Evolutionary conservation across 1,140 invertebrate genomes (phyloP).

Genomic region (Sycophaga agraensis): DNA sequence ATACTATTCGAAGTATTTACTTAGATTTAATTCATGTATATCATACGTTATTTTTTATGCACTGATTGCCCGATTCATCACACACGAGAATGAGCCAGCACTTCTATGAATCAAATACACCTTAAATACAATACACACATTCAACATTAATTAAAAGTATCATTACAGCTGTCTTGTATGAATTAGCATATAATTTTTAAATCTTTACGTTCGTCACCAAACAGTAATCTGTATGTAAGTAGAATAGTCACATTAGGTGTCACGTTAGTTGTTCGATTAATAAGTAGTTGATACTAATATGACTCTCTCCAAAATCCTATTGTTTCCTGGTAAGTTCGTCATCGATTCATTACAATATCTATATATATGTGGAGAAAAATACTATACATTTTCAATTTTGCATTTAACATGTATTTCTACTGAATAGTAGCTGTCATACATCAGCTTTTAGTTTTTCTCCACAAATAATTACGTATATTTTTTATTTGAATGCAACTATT

Average conservation of each 20-base stretch:
- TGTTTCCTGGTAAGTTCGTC: slow-evolving; percentile 47
- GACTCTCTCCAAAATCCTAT: slow-evolving; percentile 47
- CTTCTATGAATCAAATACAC: slow-evolving; percentile 30
- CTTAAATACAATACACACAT: slow-evolving; percentile 6
- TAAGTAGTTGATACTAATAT: slow-evolving; percentile 47
- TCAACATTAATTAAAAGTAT: background rate
- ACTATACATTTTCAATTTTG: background rate
- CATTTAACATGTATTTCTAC: too few species aligned
- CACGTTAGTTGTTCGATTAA: slow-evolving; percentile 45
- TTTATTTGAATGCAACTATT: too few species aligned
- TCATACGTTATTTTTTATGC: slow-evolving; percentile 11
- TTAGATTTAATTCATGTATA: slow-evolving; percentile 8
- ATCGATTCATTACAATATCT: slow-evolving; percentile 33
- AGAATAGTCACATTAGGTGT: slow-evolving; percentile 31
- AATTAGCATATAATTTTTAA: slow-evolving; percentile 7
- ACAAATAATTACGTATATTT: slow-evolving; percentile 6
- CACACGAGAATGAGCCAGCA: slow-evolving; percentile 40
- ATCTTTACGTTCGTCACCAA: slow-evolving; percentile 14
- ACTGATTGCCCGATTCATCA: slow-evolving; percentile 8
- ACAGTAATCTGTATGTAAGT: slow-evolving; percentile 24
- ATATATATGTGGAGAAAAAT: slow-evolving; percentile 18
- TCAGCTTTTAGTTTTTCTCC: slow-evolving; percentile 20
- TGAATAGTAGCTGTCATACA: too few species aligned
- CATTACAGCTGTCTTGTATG: slow-evolving; percentile 15
- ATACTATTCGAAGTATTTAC: slow-evolving; percentile 8